Evolutionary conservation across 2,888 invertebrate species (phyloP), one percentile per base, ranked within the genome.

Genomic region (Glaucopsyche alexis): DNA sequence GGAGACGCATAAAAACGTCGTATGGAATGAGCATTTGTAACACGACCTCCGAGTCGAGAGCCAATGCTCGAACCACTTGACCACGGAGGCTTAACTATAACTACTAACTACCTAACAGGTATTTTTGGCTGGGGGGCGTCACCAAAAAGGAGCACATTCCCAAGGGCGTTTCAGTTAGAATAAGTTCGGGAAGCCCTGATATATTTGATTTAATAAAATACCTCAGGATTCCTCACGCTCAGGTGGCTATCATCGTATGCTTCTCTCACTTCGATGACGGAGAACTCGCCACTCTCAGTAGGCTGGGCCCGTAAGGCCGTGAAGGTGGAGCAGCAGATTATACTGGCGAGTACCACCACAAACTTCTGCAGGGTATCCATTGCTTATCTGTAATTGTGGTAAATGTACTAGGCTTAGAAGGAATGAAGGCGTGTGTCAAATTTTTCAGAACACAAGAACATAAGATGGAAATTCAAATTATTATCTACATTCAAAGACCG

Each of bases 201-300:
- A 29, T 29, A 49, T 13, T 49, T 16, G 16, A 16, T 4, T 16
- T 66, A 16, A 42, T 2, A 42, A 0, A 38, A 19, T 69, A 69
- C 69, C 69, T 69, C 2, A 47, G 29, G 29, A 13, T 29, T 29
- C 47, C 8, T 69, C 29, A 49, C 49, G 49, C 29, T 8, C 69
- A 69, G 69, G 49, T 69, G 69, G 19, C 45, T 47, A 19, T 19
- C 69, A 14, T 69, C 29, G 19, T 49, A 69, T 19, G 69, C 19
- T 19, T 69, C 69, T 29, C 29, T 69, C 13, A 69, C 69, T 29
- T 69, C 47, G 29, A 69, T 69, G 14, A 69, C 69, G 29, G 47
- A 49, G 29, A 49, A 29, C 7, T 69, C 47, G 49, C 5, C 29
- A 13, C 14, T 14, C 14, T 69, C 49, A 67, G 16, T 67, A 7